Conservation (phyloP, 2,113 vertebrate species). For the Phrynosoma platyrhinos region DNA sequence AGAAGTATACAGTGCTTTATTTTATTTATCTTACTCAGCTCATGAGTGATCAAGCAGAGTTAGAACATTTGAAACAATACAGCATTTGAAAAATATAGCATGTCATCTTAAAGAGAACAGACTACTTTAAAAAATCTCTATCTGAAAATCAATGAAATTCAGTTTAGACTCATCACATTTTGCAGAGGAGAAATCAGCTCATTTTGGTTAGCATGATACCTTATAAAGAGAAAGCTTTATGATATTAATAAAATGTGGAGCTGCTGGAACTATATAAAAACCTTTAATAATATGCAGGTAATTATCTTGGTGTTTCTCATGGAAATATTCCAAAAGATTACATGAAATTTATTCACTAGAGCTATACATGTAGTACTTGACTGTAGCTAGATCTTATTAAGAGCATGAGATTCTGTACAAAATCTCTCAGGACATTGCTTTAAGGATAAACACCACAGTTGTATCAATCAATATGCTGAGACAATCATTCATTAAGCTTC, state of each 20-base stretch:
- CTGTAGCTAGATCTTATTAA: slow-evolving; percentile 14
- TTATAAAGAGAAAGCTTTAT: slow-evolving; percentile 13
- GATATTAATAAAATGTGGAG: background rate
- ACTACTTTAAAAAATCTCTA: background rate
- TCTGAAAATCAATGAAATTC: slow-evolving; percentile 7
- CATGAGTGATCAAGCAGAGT: background rate
- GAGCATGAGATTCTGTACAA: background rate
- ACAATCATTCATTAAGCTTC: background rate
- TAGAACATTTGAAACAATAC: background rate
- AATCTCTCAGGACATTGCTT: background rate
- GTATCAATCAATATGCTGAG: background rate
- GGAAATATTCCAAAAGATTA: background rate
- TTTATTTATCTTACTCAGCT: background rate
- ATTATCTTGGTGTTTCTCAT: background rate
- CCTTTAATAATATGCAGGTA: slow-evolving; percentile 12
- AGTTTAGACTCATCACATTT: background rate
- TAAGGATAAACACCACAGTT: background rate
- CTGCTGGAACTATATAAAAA: slow-evolving; percentile 3
- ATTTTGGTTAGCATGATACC: background rate
- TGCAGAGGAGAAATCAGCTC: background rate
- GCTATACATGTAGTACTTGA: background rate
- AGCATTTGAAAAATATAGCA: background rate
- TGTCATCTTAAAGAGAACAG: background rate
- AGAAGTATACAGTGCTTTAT: background rate
- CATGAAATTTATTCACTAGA: slow-evolving; percentile 9